Evolutionary conservation across 2,888 invertebrate genomes (phyloP), one percentile per base, ranked within the genome.

Genomic region (Zeuzera pyrina): DNA sequence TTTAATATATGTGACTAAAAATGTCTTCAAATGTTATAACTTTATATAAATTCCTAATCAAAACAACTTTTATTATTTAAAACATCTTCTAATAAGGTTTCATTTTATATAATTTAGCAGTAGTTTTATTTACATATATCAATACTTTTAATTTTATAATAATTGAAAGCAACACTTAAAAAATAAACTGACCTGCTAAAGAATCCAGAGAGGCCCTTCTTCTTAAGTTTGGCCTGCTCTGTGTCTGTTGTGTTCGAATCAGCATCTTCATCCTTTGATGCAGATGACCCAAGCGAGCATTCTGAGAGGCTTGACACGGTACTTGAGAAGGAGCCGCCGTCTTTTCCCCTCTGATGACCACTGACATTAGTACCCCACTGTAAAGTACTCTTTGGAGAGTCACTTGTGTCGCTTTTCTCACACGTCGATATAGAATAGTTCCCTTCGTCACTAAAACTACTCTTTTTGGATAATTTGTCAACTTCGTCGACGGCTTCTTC

Each of bases 231-330:
- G 2, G 62, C 61, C 14, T 66, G 60, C 19, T 77, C 74, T 34
- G 70, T 73, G 30, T 67, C 67, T 7, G 42, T 39, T 12, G 58
- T 47, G 12, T 53, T 46, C 2, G 52, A 8, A 3, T 10, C 53
- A 39, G 70, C 70, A 23, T 76, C 78, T 38, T 86, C 86, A 12
- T 86, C 86, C 30, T 77, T 78, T 0, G 86, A 86, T 2, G 79
- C 68, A 42, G 76, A 79, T 43, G 88, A 89, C 3, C 88, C 88
- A 2, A 89, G 79, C 1, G 90, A 90, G 33, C 87, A 87, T 63
- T 90, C 90, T n/a, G 90, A 90, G 16, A 89, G 67, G 57, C 88
- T 90, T 5, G 90, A 90, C 32, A 89, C 86, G 12, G 89, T 90
- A 50, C 90, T 91, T 2, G 88, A 88, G 59, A 87, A 88, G 1